A percentile compares a stretch with the other conserved stretches of the same genome.
phyloP scores from a whole-genome alignment of 64 coral and sea anemone genomes.

The Catalaphyllia jardinei region DNA sequence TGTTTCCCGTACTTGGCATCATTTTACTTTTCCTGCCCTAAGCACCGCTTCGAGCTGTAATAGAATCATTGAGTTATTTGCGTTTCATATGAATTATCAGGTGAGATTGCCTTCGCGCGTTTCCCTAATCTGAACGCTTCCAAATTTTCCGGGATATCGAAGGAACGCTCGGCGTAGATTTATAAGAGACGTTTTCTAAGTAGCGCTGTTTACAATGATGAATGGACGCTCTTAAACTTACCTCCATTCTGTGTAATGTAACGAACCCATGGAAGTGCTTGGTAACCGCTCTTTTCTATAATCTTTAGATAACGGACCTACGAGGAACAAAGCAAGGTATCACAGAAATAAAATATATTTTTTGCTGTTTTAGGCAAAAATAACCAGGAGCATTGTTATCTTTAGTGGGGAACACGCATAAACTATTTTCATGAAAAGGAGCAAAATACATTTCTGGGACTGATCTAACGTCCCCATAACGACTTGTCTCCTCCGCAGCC shows the following conservation, averaged over 20 bases:
- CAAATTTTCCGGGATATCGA: too few relatives aligned
- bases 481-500: too few relatives aligned
- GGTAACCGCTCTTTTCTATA: slow-evolving; percentile 92
- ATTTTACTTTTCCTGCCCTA: background rate
- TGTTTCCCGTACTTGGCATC: background rate
- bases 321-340: background rate
- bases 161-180: too few relatives aligned
- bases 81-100: too few relatives aligned
- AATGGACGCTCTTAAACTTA: background rate
- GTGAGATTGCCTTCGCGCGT: too few relatives aligned
- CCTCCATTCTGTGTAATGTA: slow-evolving; percentile 91
- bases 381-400: background rate
- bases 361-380: background rate
- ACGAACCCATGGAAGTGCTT: slow-evolving; percentile 81
- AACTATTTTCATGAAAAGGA: too few relatives aligned
- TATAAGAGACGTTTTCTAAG: too few relatives aligned
- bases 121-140: too few relatives aligned
- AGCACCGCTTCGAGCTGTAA: background rate
- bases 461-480: too few relatives aligned
- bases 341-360: background rate
- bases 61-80: too few relatives aligned
- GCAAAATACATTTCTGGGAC: too few relatives aligned
- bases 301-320: slow-evolving; percentile 87
- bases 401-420: too few relatives aligned
- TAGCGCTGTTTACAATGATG: background rate